These are phyloP conservation scores for Hippocampus guttulatus DNA, from an alignment of 2,113 vertebrate genomes.

Conservation along the genomic window DNA sequence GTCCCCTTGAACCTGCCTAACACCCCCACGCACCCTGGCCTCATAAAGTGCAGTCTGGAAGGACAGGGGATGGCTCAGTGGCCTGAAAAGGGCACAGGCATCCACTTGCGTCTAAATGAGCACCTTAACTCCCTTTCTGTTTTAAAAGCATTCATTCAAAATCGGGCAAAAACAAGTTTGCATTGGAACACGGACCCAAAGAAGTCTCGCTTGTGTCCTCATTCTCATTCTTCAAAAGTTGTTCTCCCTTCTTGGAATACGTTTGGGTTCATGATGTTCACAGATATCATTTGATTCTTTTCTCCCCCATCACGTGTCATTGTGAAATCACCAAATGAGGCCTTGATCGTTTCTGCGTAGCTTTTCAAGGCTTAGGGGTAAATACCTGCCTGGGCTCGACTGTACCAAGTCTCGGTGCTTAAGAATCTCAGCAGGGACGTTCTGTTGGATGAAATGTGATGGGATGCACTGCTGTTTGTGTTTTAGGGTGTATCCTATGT, in stretches of 20 bases:
- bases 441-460: slow-evolving; percentile 13
- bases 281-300: slow-evolving; percentile 6
- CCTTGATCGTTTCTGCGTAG: slow-evolving; percentile 57
- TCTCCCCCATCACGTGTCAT: slow-evolving; percentile 19
- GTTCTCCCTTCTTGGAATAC: slow-evolving; percentile 25
- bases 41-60: slow-evolving; percentile 61
- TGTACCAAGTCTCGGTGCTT: slow-evolving; percentile 23
- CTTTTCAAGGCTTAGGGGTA: slow-evolving; percentile 54
- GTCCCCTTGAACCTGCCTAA: slow-evolving; percentile 60
- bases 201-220: slow-evolving; percentile 19
- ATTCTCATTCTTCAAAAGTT: slow-evolving; percentile 27
- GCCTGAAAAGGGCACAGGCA: slow-evolving; percentile 65
- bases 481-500: slow-evolving; percentile 78
- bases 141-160: slow-evolving; percentile 36
- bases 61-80: slow-evolving; percentile 57
- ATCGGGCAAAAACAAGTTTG: slow-evolving; percentile 43
- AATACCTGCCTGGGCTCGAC: slow-evolving; percentile 32
- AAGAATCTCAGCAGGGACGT: slow-evolving; percentile 1
- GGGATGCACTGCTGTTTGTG: slow-evolving; percentile 40
- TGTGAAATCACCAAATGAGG: slow-evolving; percentile 52
- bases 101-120: slow-evolving; percentile 63
- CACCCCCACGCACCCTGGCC: slow-evolving; percentile 30
- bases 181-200: slow-evolving; percentile 27
- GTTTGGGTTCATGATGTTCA: slow-evolving; percentile 31
- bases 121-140: slow-evolving; percentile 56